phyloP scores from a whole-genome alignment of 2,797 vertebrate genomes.

The Acanthopagrus latus region DNA sequence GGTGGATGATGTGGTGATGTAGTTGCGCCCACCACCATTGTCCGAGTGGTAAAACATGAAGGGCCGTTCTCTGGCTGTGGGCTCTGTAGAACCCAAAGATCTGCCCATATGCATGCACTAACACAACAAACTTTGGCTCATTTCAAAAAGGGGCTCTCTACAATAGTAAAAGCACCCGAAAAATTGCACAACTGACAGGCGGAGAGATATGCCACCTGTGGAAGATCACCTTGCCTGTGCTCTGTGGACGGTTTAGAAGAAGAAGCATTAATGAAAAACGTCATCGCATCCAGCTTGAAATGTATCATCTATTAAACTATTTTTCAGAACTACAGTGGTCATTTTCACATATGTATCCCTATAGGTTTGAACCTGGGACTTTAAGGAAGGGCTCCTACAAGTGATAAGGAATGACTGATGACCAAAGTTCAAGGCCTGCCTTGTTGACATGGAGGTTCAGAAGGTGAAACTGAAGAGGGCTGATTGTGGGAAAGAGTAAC shows the following conservation, averaged over 20 bases:
- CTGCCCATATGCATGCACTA: slow-evolving; percentile 77
- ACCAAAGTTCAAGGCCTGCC: slow-evolving; percentile 73
- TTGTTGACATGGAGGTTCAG: slow-evolving; percentile 46
- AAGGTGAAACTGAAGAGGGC: slow-evolving; percentile 47
- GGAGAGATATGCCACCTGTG: slow-evolving; percentile 34
- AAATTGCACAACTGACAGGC: slow-evolving; percentile 72
- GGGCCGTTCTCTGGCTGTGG: slow-evolving; percentile 64
- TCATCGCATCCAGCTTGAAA: slow-evolving; percentile 66
- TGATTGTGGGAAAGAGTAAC: slow-evolving; percentile 52
- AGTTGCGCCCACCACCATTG: slow-evolving; percentile 37
- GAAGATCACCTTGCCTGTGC: slow-evolving; percentile 51
- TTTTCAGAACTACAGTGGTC: slow-evolving; percentile 52
- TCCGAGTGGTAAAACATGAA: slow-evolving; percentile 56
- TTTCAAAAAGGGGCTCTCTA: slow-evolving; percentile 56
- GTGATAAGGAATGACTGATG: slow-evolving; percentile 57
- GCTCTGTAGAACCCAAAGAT: slow-evolving; percentile 78
- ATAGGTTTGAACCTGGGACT: slow-evolving; percentile 42
- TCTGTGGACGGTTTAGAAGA: slow-evolving; percentile 51
- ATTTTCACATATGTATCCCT: slow-evolving; percentile 42
- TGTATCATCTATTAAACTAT: slow-evolving; percentile 54
- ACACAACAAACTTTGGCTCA: slow-evolving; percentile 60
- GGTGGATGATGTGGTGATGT: slow-evolving; percentile 26
- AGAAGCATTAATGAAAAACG: slow-evolving; percentile 49
- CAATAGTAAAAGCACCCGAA: slow-evolving; percentile 58
- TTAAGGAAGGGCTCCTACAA: slow-evolving; percentile 58